Base-by-base conservation (phyloP, 2,113 vertebrate genomes). In the Proteles cristata region DNA sequence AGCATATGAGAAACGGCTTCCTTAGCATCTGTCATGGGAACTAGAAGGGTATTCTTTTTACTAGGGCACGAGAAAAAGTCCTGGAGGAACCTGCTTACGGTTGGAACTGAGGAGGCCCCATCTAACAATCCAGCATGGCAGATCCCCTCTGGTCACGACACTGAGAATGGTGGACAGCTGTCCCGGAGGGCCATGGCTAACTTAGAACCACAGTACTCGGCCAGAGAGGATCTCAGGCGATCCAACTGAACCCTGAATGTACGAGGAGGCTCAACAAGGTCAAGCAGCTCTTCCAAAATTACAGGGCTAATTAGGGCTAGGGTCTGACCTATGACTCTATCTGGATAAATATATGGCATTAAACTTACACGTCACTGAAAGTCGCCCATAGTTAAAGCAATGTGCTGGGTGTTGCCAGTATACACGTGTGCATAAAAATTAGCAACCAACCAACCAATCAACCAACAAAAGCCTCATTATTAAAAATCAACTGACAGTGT, bases 91-190 rank as follows among this genome's bases (percentile, higher is more conserved):
- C 66, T 61, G 43, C 43, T 45, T 17, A 5, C 1, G 33, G 76
- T 1, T 26, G 35, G 69, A 31, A 45, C 25, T 16, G 43, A 45
- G 69, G 58, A 45, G 69, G 21, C 21, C 21, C 19, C 43, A 5
- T 3, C 16, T 12, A 63, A 11, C 1, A 0, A 5, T 4, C 19
- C 73, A 23, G 0, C 19, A 1, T 3, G 71, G 80, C 58, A 82
- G 84, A 35, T 31, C 28, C 63, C 76, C 8, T 31, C 23, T 69
- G 61, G 45, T 28, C 68, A 7, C 1, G 0, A 7, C 11, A 9
- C 33, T 12, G 74, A 66, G 43, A 26, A 21, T 1, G 80, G 65
- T 0, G 5, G 25, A 48, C 33, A 15, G 76, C n/a, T 28, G 43
- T 17, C 45, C 66, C 50, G 2, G 50, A 10, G 17, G 14, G 33